Evolutionary conservation across 2,888 invertebrate genomes (phyloP).

Genomic region (Cordilura impudica): DNA sequence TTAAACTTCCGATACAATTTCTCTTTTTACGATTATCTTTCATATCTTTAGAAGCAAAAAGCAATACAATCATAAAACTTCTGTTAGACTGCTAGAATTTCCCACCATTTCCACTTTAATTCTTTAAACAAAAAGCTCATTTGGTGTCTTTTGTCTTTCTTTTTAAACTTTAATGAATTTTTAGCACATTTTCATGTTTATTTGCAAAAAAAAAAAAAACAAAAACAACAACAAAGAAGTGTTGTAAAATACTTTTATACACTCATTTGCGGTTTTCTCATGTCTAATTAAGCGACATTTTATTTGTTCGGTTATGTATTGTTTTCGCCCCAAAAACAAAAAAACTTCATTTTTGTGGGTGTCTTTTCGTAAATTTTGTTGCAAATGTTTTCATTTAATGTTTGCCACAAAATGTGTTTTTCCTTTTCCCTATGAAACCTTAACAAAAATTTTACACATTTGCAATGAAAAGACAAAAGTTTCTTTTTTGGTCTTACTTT

Average conservation of each 20-base stretch:
- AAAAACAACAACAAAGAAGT: slow-evolving; percentile 7
- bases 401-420: slow-evolving; percentile 52
- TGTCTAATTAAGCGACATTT: slow-evolving; percentile 77
- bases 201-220: slow-evolving; percentile 8
- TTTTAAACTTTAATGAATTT: slow-evolving; percentile 59
- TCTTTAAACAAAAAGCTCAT: slow-evolving; percentile 5
- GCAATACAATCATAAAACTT: not conserved
- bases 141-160: slow-evolving; percentile 25
- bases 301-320: slow-evolving; percentile 55
- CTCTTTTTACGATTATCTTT: too few relatives aligned
- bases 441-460: slow-evolving; percentile 18
- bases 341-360: not conserved
- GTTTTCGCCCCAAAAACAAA: not conserved
- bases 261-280: slow-evolving; percentile 73
- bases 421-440: not conserved
- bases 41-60: too few relatives aligned
- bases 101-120: not conserved
- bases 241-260: slow-evolving; percentile 61
- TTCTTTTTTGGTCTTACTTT: not conserved
- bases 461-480: slow-evolving; percentile 31
- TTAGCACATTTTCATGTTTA: slow-evolving; percentile 52
- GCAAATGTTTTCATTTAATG: slow-evolving; percentile 58
- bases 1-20: too few relatives aligned
- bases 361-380: slow-evolving; percentile 3
- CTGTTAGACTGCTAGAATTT: not conserved